phyloP scores from a whole-genome alignment of 2,888 invertebrate genomes.

The Philhelius pedissequus region DNA sequence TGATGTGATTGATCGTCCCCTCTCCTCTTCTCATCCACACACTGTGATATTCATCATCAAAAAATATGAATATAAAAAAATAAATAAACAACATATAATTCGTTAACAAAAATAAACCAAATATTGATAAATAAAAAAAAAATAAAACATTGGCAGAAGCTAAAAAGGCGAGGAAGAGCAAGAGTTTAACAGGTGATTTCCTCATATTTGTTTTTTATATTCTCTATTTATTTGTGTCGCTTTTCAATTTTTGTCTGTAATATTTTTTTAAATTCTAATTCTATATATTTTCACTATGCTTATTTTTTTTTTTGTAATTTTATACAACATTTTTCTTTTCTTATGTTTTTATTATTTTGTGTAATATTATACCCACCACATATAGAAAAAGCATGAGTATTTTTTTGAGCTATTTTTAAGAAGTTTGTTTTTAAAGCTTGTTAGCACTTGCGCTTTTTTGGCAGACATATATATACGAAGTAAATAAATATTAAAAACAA shows the following conservation, averaged over 20 bases:
- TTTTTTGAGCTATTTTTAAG: not conserved
- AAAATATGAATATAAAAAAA: constrained; percentile 31
- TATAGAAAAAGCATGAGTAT: not conserved
- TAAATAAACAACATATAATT: constrained; percentile 43
- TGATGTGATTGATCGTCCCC: constrained; percentile 76
- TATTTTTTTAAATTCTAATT: not conserved
- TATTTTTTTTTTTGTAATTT: not conserved
- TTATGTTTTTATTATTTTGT: constrained; percentile 14
- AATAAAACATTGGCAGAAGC: constrained; percentile 84
- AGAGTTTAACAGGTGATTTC: constrained; percentile 92
- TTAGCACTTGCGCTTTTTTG: constrained; percentile 58
- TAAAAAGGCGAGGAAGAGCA: constrained; percentile 97
- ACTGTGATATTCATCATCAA: constrained; percentile 67
- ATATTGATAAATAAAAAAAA: constrained; percentile 38
- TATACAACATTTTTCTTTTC: constrained; percentile 25
- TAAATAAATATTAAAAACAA: constrained; percentile 7
- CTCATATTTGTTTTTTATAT: constrained; percentile 58
- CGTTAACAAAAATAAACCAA: constrained; percentile 23
- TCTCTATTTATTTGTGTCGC: constrained; percentile 36
- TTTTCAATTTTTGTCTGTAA: constrained; percentile 4
- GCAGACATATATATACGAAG: constrained; percentile 30
- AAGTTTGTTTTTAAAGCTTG: constrained; percentile 34
- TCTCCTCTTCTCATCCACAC: constrained; percentile 70
- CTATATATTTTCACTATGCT: not conserved
- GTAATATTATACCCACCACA: not conserved